Percentiles rank a stretch among this genome's conserved stretches.
These are phyloP conservation scores for Leptopilina clavipes DNA, from an alignment of 1,140 invertebrate genomes.

Conservation along the genomic window DNA sequence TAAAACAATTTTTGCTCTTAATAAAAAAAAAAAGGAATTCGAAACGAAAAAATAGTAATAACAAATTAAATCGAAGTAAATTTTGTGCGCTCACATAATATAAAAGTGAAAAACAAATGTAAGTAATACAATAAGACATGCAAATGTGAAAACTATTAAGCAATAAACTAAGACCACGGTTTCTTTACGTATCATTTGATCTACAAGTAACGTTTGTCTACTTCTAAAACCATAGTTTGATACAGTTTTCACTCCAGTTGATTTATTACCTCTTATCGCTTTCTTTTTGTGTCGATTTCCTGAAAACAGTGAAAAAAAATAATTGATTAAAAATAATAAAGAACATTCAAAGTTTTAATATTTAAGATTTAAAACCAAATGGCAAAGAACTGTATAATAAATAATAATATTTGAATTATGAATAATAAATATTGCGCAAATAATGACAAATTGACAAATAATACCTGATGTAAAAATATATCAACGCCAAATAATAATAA, in stretches of 20 bases:
- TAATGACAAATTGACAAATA: no score
- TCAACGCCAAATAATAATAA: no score
- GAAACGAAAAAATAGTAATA: not conserved
- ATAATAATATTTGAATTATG: no score
- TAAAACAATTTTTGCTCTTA: not conserved
- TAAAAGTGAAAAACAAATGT: constrained; percentile 64
- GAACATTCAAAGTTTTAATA: no score
- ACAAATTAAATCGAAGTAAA: not conserved
- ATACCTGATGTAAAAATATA: no score
- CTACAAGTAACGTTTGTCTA: constrained; percentile 60
- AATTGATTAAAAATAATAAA: no score
- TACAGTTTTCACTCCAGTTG: constrained; percentile 54
- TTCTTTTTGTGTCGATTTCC: constrained; percentile 73
- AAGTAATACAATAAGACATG: constrained; percentile 62
- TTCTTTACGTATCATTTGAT: constrained; percentile 63
- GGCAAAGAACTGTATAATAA: no score
- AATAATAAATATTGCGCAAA: no score
- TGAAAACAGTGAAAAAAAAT: constrained; percentile 50
- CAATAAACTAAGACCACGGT: constrained; percentile 59
- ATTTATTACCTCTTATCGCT: constrained; percentile 72
- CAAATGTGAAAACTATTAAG: constrained; percentile 64
- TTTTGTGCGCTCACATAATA: constrained; percentile 36
- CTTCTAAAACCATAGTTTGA: constrained; percentile 56
- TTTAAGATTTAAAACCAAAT: no score
- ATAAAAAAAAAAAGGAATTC: no score